A percentile compares a stretch with the other conserved stretches of the same genome.
Conservation (phyloP, 2,888 invertebrate genomes). For the Labia minor region DNA sequence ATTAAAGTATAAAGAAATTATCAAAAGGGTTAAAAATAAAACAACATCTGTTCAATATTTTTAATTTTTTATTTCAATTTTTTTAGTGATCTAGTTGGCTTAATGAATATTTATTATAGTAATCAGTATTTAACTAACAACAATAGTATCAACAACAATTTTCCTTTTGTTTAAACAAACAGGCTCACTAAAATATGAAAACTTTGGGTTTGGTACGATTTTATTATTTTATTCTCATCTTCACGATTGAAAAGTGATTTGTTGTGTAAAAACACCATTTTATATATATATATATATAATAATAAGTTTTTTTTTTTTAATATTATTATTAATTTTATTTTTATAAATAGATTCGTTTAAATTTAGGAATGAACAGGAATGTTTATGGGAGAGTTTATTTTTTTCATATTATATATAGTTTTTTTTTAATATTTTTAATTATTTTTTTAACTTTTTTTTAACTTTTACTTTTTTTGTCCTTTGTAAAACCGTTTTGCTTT, state of each 20-base stretch:
- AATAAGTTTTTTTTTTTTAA: too few species aligned
- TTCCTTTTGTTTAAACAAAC: conserved; percentile 28
- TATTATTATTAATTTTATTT: conserved; percentile 17
- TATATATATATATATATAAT: too few species aligned
- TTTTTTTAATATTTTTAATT: too few species aligned
- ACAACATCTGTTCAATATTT: neutral
- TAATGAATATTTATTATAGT: conserved; percentile 19
- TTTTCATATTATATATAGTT: too few species aligned
- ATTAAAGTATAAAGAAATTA: too few species aligned
- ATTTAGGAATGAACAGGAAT: neutral
- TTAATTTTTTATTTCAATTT: neutral
- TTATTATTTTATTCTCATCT: conserved; percentile 17
- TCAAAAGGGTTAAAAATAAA: neutral
- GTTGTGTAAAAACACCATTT: neutral
- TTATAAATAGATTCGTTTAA: conserved; percentile 6
- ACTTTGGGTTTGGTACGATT: conserved; percentile 17
- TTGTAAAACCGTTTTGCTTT: neutral
- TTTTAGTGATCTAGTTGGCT: conserved; percentile 18
- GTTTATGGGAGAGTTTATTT: too few species aligned
- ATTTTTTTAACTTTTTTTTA: too few species aligned
- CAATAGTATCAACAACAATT: conserved; percentile 29
- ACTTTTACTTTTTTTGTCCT: neutral
- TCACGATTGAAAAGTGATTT: neutral
- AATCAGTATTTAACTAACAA: conserved; percentile 24
- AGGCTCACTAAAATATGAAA: conserved; percentile 26